Base-by-base conservation (phyloP, 2,888 invertebrate species). In the Acrocyrtus sp. region DNA sequence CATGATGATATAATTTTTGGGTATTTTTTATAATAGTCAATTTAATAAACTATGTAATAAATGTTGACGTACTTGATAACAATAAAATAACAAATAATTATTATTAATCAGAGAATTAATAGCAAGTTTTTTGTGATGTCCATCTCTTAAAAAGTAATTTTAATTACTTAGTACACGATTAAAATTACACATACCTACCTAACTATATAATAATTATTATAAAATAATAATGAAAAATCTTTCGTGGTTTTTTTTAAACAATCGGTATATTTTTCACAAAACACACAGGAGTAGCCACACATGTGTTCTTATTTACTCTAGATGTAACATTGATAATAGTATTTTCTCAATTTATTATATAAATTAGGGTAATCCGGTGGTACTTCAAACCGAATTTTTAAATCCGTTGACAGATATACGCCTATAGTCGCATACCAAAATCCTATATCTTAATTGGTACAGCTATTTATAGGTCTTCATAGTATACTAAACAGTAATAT, bases 331-430 rank as follows among this genome's bases (percentile, higher is more conserved):
- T 56, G 12, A 41, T 56, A 26, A 15, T 22, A 24, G 24, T 63
- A 63, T 53, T 27, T 48, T 56, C 48, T 66, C 56, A 66, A 66
- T 47, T 34, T 56, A 54, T 56, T 56, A 66, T 51, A 53, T 53
- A 54, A 39, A 54, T 53, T 27, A 4, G 4, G 2, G 19, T 56
- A 41, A 10, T 12, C 12, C 12, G 39, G 12, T 8, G 39, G 12
- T 39, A 10, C 39, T n/a, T n/a, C n/a, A n/a, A n/a, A n/a, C n/a
- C n/a, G n/a, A n/a, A n/a, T n/a, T n/a, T n/a, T n/a, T n/a, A n/a
- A 39, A 10, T 39, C 12, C 12, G 39, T 10, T 39, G 12, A 8
- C 8, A 39, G 12, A 39, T 39, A 39, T 39, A 8, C 8, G 12
- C 8, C 8, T 12, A 39, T 10, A 39, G 12, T 10, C 12, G 8